Evolutionary conservation across 2,888 invertebrate species (phyloP).

Genomic region (Alsophila aescularia): DNA sequence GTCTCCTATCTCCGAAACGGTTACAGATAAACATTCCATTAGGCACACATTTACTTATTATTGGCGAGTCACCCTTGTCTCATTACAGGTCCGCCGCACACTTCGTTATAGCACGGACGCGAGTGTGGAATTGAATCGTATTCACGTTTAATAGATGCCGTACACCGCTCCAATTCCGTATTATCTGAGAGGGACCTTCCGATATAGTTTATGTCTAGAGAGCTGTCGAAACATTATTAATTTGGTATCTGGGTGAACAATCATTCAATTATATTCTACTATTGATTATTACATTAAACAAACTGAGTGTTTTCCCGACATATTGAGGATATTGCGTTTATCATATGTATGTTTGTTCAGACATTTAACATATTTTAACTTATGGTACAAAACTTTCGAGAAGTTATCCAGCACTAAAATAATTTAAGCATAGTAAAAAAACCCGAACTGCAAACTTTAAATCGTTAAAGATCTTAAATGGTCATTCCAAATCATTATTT

Average conservation of each 20-base stretch:
- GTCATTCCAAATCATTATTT: too few relatives aligned
- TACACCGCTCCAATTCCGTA: slow-evolving; percentile 75
- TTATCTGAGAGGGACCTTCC: slow-evolving; percentile 65
- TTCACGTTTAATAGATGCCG: slow-evolving; percentile 78
- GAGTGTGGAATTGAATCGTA: slow-evolving; percentile 74
- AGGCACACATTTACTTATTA: slow-evolving; percentile 40
- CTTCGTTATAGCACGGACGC: slow-evolving; percentile 62
- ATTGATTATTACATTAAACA: too few relatives aligned
- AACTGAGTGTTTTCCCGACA: too few relatives aligned
- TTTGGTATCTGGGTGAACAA: neutral
- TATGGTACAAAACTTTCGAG: too few relatives aligned
- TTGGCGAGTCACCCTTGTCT: slow-evolving; percentile 63
- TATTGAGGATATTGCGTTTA: too few relatives aligned
- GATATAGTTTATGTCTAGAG: slow-evolving; percentile 58
- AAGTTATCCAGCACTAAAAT: too few relatives aligned
- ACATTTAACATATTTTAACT: too few relatives aligned
- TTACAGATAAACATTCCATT: slow-evolving; percentile 32
- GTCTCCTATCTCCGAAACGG: slow-evolving; percentile 23
- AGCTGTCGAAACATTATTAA: slow-evolving; percentile 38
- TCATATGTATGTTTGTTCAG: too few relatives aligned
- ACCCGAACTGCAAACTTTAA: too few relatives aligned
- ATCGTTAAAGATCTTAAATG: too few relatives aligned
- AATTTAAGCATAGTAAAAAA: too few relatives aligned
- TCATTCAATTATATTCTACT: too few relatives aligned
- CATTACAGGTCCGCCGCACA: slow-evolving; percentile 49